These are phyloP conservation scores for Polyommatus iphigenia DNA, from an alignment of 2,888 invertebrate genomes.

Conservation along the genomic window DNA sequence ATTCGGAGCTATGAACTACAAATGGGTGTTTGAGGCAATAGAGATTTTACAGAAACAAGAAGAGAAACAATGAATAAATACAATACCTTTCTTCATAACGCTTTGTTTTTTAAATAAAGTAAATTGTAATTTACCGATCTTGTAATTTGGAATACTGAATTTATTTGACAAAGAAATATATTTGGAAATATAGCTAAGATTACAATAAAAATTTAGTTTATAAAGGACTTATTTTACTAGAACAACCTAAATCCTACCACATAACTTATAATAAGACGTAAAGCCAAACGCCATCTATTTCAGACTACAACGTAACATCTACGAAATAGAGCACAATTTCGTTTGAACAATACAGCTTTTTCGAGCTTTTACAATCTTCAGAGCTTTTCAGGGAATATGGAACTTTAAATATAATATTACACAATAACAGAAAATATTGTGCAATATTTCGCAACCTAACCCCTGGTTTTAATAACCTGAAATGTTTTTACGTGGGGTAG, in stretches of 20 bases:
- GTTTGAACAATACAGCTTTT: not conserved
- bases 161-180: not conserved
- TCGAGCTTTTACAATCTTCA: not conserved
- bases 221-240: not conserved
- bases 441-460: constrained; percentile 47
- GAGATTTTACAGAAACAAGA: constrained; percentile 71
- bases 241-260: not conserved
- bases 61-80: constrained; percentile 8
- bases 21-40: constrained; percentile 97
- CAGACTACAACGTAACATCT: not conserved
- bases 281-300: not conserved
- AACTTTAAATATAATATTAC: not conserved
- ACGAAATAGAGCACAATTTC: not conserved
- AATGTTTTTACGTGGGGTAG: constrained; percentile 63
- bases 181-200: no score
- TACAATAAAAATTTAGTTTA: not conserved
- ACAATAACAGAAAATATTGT: constrained; percentile 49
- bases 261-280: not conserved
- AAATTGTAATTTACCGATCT: no score
- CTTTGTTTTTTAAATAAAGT: no score
- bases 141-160: not conserved
- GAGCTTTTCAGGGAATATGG: not conserved
- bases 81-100: not conserved
- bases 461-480: constrained; percentile 35
- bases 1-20: constrained; percentile 99